Conservation (phyloP, 2,797 vertebrate species). For the Bradypodion ventrale region DNA sequence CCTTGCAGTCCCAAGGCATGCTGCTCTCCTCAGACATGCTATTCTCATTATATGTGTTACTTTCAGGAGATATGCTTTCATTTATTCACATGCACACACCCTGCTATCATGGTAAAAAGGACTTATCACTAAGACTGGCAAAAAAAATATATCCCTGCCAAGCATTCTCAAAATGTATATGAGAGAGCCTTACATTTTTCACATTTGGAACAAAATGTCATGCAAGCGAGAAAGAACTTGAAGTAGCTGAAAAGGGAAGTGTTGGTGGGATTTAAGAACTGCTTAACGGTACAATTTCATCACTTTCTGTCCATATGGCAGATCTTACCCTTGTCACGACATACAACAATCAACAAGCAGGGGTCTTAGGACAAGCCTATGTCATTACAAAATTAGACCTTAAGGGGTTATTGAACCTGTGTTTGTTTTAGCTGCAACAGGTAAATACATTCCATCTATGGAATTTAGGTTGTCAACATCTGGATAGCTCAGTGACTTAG, state of each 20-base stretch:
- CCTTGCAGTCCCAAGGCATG: not conserved
- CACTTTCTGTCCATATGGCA: not conserved
- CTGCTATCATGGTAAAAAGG: not conserved
- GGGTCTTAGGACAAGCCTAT: not conserved
- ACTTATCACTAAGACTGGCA: too few species aligned
- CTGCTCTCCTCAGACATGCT: not conserved
- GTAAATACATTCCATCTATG: too few species aligned
- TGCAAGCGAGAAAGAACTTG: not conserved
- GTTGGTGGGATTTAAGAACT: not conserved
- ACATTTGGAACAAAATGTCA: not conserved
- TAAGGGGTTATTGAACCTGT: too few species aligned
- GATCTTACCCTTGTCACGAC: not conserved
- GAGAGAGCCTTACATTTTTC: not conserved
- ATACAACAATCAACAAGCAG: not conserved
- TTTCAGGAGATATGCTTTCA: not conserved
- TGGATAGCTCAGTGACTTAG: too few species aligned
- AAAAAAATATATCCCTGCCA: not conserved
- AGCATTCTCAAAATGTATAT: not conserved
- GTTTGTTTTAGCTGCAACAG: too few species aligned
- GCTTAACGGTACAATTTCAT: too few species aligned
- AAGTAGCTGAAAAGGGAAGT: not conserved
- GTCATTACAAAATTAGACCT: too few species aligned
- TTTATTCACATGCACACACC: not conserved
- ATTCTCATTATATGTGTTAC: not conserved
- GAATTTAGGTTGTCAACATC: too few species aligned